A percentile compares a stretch with the other conserved stretches of the same genome.
These are phyloP conservation scores for Callosobruchus maculatus DNA, from an alignment of 2,888 invertebrate genomes.

Conservation along the genomic window DNA sequence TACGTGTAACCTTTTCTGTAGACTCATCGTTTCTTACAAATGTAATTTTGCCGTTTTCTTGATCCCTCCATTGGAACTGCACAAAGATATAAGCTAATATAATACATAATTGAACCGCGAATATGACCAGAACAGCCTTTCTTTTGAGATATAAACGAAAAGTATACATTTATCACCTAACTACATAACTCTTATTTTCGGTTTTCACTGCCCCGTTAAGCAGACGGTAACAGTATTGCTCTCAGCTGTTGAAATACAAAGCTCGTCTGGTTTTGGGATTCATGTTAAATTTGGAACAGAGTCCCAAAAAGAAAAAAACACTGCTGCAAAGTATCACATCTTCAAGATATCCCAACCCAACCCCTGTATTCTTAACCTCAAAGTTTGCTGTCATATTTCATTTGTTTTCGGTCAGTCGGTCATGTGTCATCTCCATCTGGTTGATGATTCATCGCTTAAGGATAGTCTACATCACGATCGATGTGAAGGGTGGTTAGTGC, in stretches of 20 bases:
- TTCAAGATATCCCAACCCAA: neutral
- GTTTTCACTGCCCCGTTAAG: neutral
- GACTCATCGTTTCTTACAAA: slow-evolving; percentile 19
- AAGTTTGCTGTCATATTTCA: neutral
- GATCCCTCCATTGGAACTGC: slow-evolving; percentile 27
- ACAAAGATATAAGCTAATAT: slow-evolving; percentile 42
- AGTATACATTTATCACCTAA: slow-evolving; percentile 35
- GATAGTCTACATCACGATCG: neutral
- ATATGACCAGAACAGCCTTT: slow-evolving; percentile 43
- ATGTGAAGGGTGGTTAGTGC: neutral
- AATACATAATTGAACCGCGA: slow-evolving; percentile 41
- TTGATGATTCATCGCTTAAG: neutral
- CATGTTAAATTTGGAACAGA: neutral
- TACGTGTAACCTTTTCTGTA: slow-evolving; percentile 21
- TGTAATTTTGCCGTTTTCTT: slow-evolving; percentile 19
- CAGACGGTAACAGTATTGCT: neutral
- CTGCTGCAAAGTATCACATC: no score
- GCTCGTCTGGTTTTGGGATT: neutral
- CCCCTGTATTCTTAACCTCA: neutral
- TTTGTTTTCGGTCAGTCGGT: neutral
- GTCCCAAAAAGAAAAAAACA: neutral
- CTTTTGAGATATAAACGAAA: slow-evolving; percentile 38
- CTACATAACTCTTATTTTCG: slow-evolving; percentile 32
- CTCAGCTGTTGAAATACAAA: neutral
- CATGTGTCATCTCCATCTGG: neutral